A percentile compares a stretch with the other conserved stretches of the same genome.
These are phyloP conservation scores for Marronus borbonicus DNA, from an alignment of 2,888 invertebrate genomes.

Conservation along the genomic window DNA sequence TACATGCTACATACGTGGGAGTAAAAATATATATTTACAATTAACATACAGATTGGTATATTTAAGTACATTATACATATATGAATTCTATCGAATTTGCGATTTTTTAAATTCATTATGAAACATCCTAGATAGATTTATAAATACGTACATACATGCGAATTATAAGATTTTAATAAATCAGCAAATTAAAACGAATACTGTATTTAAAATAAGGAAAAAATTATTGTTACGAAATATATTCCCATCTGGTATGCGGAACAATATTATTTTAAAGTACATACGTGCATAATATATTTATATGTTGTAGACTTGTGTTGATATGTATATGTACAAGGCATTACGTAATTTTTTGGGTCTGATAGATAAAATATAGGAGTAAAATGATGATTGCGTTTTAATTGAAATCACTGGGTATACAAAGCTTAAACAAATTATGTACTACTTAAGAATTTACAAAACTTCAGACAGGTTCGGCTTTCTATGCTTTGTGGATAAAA, in stretches of 20 bases:
- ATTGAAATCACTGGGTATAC: too few relatives aligned
- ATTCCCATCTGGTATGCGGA: slow-evolving; percentile 71
- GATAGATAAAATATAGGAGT: slow-evolving; percentile 6
- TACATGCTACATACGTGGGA: background rate
- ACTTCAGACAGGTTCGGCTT: too few relatives aligned
- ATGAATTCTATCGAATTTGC: background rate
- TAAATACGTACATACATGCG: slow-evolving; percentile 43
- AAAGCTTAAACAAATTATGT: too few relatives aligned
- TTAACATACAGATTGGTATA: background rate
- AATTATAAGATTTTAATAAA: slow-evolving; percentile 47
- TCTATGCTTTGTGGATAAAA: too few relatives aligned
- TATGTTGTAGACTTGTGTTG: slow-evolving; percentile 69
- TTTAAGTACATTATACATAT: background rate
- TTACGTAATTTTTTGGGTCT: slow-evolving; percentile 35
- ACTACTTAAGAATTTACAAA: too few relatives aligned
- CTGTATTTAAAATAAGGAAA: slow-evolving; percentile 57
- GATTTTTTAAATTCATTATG: background rate
- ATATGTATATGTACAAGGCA: slow-evolving; percentile 61
- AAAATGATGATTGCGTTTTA: too few relatives aligned
- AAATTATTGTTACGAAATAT: slow-evolving; percentile 64
- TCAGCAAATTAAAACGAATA: slow-evolving; percentile 54
- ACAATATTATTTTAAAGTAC: slow-evolving; percentile 65
- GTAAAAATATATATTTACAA: background rate
- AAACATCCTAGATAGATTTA: slow-evolving; percentile 30
- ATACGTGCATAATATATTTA: slow-evolving; percentile 63